Conservation (phyloP, 2,888 invertebrate genomes). For the Choristoneura rosaceana region DNA sequence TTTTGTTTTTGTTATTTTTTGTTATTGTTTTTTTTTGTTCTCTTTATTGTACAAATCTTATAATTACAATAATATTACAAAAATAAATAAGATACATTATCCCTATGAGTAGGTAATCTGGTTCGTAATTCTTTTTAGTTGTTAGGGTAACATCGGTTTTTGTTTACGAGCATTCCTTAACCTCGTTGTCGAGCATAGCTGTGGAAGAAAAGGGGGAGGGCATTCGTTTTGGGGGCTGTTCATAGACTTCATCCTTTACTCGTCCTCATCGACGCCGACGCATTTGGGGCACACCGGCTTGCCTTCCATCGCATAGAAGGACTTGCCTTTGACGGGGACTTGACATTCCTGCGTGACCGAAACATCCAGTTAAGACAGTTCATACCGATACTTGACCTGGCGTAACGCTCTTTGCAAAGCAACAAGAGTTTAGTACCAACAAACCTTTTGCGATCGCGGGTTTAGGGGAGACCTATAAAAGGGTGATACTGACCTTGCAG, state of each 20-base stretch:
- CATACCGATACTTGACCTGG: constrained; percentile 71
- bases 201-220: constrained; percentile 79
- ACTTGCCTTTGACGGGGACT: constrained; percentile 96
- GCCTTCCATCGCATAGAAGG: constrained; percentile 98
- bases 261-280: constrained; percentile 96
- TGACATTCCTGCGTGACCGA: constrained; percentile 94
- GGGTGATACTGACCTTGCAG: constrained; percentile 94
- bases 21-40: constrained; percentile 75
- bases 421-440: constrained; percentile 19
- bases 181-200: constrained; percentile 76
- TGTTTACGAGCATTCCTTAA: constrained; percentile 57
- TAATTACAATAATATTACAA: constrained; percentile 82
- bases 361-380: constrained; percentile 54
- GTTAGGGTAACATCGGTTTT: constrained; percentile 61
- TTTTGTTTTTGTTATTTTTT: constrained; percentile 61
- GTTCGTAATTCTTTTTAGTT: constrained; percentile 59
- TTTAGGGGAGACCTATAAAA: constrained; percentile 28
- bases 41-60: constrained; percentile 85
- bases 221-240: constrained; percentile 65
- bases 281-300: constrained; percentile 98
- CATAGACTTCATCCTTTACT: constrained; percentile 73
- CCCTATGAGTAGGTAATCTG: constrained; percentile 64
- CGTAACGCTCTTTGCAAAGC: constrained; percentile 49
- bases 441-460: constrained; percentile 45
- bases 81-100: constrained; percentile 79